Evolutionary conservation across 2,888 invertebrate genomes (phyloP), one percentile per base, ranked within the genome.

Genomic region (Serripes groenlandicus): DNA sequence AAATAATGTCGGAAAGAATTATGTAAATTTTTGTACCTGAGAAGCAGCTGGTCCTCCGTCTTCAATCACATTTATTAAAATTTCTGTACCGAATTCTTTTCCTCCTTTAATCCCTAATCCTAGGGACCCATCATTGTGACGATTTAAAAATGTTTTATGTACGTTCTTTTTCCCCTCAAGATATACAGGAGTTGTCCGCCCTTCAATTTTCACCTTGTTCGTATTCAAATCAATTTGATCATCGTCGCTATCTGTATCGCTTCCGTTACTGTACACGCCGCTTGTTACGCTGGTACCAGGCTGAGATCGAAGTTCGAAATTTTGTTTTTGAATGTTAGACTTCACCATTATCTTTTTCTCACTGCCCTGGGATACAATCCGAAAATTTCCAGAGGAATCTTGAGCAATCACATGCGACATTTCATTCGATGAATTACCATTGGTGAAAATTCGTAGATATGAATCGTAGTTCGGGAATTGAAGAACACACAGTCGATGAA

Each of bases 91-190:
- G 81, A 90, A 90, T 78, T 92, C 92, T 58, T 90, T 90, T 30
- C 92, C 92, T 9, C 92, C 92, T 62, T 83, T 87, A 34, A 92
- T 91, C 52, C 91, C 91, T 5, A 92, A 80, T 0, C 92, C 92
- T 15, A 91, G 81, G 69, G 89, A 90, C 1, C 91, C 91, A 76
- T 90, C 90, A 0, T 87, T 87, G 23, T 88, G 87, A n/a, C 91
- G 81, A 52, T 86, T 85, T 52, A 92, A 81, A 62, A 91, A 82
- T 21, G 91, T 87, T 42, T 87, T 85, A 60, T 85, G 82, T 18
- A 84, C 84, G 74, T 86, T 84, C 62, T 73, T 79, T 56, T 80
- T 86, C 21, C 84, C 86, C 35, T 84, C 74, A 23, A 86, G 60
- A 56, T 86, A 75, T 28, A 81, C 73, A 21, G 86, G 86, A 34